These are phyloP conservation scores for Paragorgia papillata DNA, from an alignment of 92 coral and sea anemone species.

Conservation along the genomic window DNA sequence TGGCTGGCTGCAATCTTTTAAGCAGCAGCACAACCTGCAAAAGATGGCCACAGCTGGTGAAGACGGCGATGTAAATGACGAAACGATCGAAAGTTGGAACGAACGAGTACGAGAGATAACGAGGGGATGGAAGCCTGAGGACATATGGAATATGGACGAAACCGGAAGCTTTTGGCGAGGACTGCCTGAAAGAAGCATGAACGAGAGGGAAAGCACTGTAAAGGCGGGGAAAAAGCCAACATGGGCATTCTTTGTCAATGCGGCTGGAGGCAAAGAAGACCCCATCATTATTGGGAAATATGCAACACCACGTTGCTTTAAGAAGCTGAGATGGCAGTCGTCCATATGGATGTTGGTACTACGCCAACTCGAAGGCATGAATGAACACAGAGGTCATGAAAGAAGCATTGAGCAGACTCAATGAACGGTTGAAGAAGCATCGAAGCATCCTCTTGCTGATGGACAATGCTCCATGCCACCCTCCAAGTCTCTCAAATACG, in stretches of 20 bases:
- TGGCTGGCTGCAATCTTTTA: slow-evolving; percentile 59
- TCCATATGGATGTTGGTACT: slow-evolving; percentile 59
- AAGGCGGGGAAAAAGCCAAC: slow-evolving; percentile 57
- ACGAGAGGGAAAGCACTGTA: slow-evolving; percentile 49
- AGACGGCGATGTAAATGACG: slow-evolving; percentile 52
- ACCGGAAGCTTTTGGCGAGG: slow-evolving; percentile 53
- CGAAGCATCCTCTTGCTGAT: slow-evolving; percentile 10
- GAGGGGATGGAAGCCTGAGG: slow-evolving; percentile 50
- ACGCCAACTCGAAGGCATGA: slow-evolving; percentile 58
- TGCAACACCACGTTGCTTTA: slow-evolving; percentile 59
- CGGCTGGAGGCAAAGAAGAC: slow-evolving; percentile 48
- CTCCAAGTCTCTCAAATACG: slow-evolving; percentile 16
- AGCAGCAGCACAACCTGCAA: slow-evolving; percentile 47
- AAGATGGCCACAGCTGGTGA: slow-evolving; percentile 54
- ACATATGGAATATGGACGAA: slow-evolving; percentile 60
- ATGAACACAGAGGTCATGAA: slow-evolving; percentile 56
- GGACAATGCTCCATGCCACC: slow-evolving; percentile 61
- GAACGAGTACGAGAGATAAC: slow-evolving; percentile 44
- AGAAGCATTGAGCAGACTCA: slow-evolving; percentile 45
- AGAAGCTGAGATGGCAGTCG: slow-evolving; percentile 46
- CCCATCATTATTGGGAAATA: slow-evolving; percentile 53
- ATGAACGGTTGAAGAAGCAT: slow-evolving; percentile 45
- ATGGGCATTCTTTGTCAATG: slow-evolving; percentile 63
- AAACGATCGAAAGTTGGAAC: slow-evolving; percentile 56
- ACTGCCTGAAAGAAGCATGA: slow-evolving; percentile 52